These are phyloP conservation scores for Metacarcinus magister DNA, from an alignment of 2,888 invertebrate species.

Conservation along the genomic window DNA sequence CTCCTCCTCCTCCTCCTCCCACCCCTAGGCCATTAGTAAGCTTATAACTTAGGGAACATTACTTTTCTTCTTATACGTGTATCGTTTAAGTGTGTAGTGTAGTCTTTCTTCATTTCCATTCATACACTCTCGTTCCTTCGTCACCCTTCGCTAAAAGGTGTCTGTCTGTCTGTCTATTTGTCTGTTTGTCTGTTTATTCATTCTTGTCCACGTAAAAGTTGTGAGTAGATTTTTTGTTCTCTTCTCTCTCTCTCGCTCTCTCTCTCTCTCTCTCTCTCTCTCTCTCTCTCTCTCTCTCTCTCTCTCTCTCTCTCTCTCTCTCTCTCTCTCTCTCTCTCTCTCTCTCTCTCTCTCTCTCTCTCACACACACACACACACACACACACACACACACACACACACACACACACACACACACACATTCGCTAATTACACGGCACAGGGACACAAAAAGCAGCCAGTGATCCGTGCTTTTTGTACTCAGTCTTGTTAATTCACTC, in stretches of 20 bases:
- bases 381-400: conserved; percentile 52
- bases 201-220: no score
- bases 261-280: no score
- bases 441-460: not conserved
- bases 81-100: no score
- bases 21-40: not conserved
- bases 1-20: not conserved
- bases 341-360: conserved; percentile 57
- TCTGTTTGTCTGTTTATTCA: no score
- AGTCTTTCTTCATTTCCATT: no score
- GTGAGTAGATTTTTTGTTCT: no score
- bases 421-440: not conserved
- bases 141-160: no score
- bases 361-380: conserved; percentile 16
- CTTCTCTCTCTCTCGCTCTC: no score
- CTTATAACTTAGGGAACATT: no score
- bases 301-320: not conserved
- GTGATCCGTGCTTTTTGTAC: conserved; percentile 45
- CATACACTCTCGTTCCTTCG: no score
- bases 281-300: not conserved
- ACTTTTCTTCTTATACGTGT: no score
- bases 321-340: conserved; percentile 47
- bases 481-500: not conserved
- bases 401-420: conserved; percentile 42
- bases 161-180: no score